Conservation (phyloP, 2,113 vertebrate species). For the Alaudala cheleensis region DNA sequence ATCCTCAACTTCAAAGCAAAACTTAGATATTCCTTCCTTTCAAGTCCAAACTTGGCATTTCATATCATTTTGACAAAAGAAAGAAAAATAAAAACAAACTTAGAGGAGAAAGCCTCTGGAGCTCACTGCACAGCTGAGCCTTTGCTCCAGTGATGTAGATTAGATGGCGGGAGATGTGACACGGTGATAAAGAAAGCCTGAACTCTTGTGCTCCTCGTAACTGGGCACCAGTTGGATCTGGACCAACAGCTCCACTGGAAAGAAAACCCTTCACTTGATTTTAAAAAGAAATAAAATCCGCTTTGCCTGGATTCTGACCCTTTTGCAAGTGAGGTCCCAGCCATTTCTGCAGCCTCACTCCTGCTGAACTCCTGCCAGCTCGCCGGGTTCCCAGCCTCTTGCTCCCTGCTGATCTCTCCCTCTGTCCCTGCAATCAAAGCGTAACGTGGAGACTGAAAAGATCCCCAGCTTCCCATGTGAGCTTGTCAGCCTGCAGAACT, state of each 20-base stretch:
- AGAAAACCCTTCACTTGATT: background rate
- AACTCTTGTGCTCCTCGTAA: background rate
- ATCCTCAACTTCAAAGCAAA: constrained; percentile 43
- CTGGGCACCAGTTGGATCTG: background rate
- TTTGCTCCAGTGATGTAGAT: background rate
- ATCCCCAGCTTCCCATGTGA: background rate
- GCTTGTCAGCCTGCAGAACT: background rate
- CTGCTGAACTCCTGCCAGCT: background rate
- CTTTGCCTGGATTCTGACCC: background rate
- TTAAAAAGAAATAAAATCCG: background rate
- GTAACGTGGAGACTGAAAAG: background rate
- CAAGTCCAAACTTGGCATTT: constrained; percentile 44
- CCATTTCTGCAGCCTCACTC: background rate
- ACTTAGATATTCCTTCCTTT: constrained; percentile 29
- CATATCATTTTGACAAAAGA: constrained; percentile 12
- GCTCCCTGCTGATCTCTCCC: background rate
- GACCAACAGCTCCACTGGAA: background rate
- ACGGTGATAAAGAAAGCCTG: background rate
- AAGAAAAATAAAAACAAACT: constrained; percentile 51
- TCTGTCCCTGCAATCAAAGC: background rate
- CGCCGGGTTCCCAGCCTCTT: rapidly evolving
- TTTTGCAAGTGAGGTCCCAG: background rate
- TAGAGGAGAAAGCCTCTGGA: constrained; percentile 28
- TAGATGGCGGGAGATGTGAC: background rate
- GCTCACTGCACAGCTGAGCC: background rate